Evolutionary conservation across 2,888 invertebrate genomes (phyloP), one percentile per base, ranked within the genome.

Genomic region (Chloroclysta siterata): DNA sequence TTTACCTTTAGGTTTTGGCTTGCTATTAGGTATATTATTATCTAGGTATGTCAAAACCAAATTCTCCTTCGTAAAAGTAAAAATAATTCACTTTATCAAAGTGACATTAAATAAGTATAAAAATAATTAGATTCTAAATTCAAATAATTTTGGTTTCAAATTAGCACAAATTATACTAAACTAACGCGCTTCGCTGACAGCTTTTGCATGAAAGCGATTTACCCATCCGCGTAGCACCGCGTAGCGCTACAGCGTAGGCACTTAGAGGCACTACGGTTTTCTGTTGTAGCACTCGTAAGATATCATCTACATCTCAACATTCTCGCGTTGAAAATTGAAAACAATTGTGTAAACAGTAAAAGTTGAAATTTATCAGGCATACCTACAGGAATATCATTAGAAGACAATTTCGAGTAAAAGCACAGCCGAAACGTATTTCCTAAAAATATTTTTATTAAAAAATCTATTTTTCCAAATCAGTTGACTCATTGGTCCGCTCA

Each of bases 401-500:
- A 67, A 75, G 62, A 72, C 73, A 77, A 80, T 80, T 73, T 84
- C 81, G 79, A 78, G 78, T 84, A 76, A 79, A 89, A 89, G 90
- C 90, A 91, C 91, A 91, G 90, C 89, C 90, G 83, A 88, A 85
- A 87, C 80, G 81, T 81, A 76, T 84, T 82, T 75, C 57, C 84
- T 88, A 87, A 71, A 79, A 78, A 79, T 77, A 77, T 80, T 79
- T 83, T 81, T 81, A 73, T 80, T 83, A 86, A 82, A 88, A 88
- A 85, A 83, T 80, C 83, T 86, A 87, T 79, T 75, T 22, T 81
- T 83, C 78, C 79, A 85, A 87, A 88, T 90, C 83, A 85, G 84
- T 88, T 88, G 90, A 89, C 88, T 83, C 89, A 55, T 91, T 93
- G 92, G 92, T 93, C 92, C 92, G 82, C 89, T 83, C 72, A 81